Evolutionary conservation across 2,888 invertebrate genomes (phyloP).

Genomic region (Sarcophaga variegata): DNA sequence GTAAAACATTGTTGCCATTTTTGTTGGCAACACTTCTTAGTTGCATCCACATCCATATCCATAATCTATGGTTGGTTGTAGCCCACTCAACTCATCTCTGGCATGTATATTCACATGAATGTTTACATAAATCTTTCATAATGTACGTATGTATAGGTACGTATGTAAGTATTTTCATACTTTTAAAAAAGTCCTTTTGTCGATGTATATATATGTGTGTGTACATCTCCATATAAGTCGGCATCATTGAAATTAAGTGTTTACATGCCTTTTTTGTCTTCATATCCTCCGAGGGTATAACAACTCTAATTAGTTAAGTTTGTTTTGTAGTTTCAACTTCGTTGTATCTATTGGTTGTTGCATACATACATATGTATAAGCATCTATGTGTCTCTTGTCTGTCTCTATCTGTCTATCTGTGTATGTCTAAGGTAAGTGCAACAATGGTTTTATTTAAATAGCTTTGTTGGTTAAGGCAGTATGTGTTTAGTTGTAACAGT

Average conservation of each 20-base stretch:
- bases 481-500: slow-evolving; percentile 3
- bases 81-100: too few species aligned
- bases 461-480: slow-evolving; percentile 25
- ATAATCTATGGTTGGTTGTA: slow-evolving; percentile 36
- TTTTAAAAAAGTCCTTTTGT: neutral
- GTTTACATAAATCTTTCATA: neutral
- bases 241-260: slow-evolving; percentile 63
- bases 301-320: slow-evolving; percentile 69
- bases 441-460: slow-evolving; percentile 33
- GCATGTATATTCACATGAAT: neutral
- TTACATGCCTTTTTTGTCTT: slow-evolving; percentile 67
- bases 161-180: neutral
- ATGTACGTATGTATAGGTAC: neutral
- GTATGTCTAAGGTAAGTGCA: neutral
- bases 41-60: slow-evolving; percentile 46
- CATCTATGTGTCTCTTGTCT: neutral
- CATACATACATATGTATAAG: neutral
- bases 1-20: slow-evolving; percentile 19
- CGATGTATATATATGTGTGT: slow-evolving; percentile 12
- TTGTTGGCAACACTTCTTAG: slow-evolving; percentile 15
- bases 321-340: slow-evolving; percentile 59
- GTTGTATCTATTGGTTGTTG: neutral
- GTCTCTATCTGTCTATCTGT: neutral
- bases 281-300: slow-evolving; percentile 56
- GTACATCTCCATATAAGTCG: slow-evolving; percentile 30